Conservation (phyloP, 2,113 vertebrate species). For the Empidonax alnorum region DNA sequence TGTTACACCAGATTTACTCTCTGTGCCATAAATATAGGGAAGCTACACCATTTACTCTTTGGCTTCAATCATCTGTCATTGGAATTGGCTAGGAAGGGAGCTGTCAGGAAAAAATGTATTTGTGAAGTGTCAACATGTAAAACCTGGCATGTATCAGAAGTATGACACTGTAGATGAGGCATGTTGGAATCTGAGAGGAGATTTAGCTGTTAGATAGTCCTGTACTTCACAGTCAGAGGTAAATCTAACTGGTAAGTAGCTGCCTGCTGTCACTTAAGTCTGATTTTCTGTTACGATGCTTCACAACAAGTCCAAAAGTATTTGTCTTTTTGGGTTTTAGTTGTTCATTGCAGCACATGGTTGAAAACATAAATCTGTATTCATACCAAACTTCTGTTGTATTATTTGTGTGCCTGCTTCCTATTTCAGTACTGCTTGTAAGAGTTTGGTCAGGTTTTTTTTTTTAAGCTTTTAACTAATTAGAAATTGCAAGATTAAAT, state of each 20-base stretch:
- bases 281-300: not conserved
- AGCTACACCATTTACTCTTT: not conserved
- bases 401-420: not conserved
- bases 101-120: not conserved
- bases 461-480: not conserved
- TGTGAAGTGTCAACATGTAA: conserved; percentile 26
- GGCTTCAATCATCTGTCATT: not conserved
- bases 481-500: not conserved
- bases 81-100: conserved; percentile 6
- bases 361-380: not conserved
- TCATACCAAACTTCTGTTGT: not conserved
- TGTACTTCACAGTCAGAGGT: not conserved
- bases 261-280: not conserved
- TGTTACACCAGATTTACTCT: not conserved
- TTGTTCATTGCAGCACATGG: not conserved
- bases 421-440: not conserved
- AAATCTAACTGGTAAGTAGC: not conserved
- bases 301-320: not conserved
- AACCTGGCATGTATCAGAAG: conserved; percentile 9
- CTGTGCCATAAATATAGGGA: not conserved
- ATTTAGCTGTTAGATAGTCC: not conserved
- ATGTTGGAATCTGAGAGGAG: conserved; percentile 13
- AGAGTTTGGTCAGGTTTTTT: not conserved
- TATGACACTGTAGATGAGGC: conserved; percentile 1
- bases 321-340: not conserved